These are phyloP conservation scores for Drosophila sturtevanti DNA, from an alignment of 1,140 invertebrate genomes.

Conservation along the genomic window DNA sequence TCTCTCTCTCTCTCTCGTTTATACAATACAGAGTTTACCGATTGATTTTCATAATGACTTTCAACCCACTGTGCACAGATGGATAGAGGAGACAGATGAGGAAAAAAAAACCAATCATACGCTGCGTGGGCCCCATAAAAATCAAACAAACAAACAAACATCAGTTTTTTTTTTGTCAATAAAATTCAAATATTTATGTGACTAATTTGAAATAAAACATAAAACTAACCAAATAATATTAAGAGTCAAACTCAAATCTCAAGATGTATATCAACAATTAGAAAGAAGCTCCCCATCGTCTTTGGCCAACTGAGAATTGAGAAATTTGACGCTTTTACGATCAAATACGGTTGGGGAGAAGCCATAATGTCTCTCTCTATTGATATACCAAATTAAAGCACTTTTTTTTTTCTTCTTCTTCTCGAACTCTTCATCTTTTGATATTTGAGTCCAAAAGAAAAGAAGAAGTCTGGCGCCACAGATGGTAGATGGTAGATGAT, in stretches of 20 bases:
- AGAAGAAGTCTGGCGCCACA: slow-evolving; percentile 45
- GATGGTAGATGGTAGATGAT: slow-evolving; percentile 20
- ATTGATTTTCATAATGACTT: not conserved
- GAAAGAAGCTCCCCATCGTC: slow-evolving; percentile 68
- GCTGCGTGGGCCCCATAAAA: slow-evolving; percentile 70
- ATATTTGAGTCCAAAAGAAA: slow-evolving; percentile 44
- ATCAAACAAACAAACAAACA: slow-evolving; percentile 35
- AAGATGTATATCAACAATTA: slow-evolving; percentile 79
- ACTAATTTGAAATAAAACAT: slow-evolving; percentile 78
- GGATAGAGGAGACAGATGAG: too few relatives aligned
- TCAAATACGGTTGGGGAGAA: slow-evolving; percentile 47
- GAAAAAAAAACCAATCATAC: slow-evolving; percentile 45
- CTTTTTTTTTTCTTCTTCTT: slow-evolving; percentile 5
- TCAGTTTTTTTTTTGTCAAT: slow-evolving; percentile 54
- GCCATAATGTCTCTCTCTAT: slow-evolving; percentile 80
- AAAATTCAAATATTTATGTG: slow-evolving; percentile 77
- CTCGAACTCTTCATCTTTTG: too few relatives aligned
- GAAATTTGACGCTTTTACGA: slow-evolving; percentile 81
- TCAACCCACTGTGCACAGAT: not conserved
- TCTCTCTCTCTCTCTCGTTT: too few relatives aligned
- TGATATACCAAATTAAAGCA: slow-evolving; percentile 80
- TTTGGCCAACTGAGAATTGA: slow-evolving; percentile 59
- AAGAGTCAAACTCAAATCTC: too few relatives aligned
- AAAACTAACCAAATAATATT: slow-evolving; percentile 81
- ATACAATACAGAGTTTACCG: not conserved